Base-by-base conservation (phyloP, 2,888 invertebrate genomes). In the Plagiodera versicolora region DNA sequence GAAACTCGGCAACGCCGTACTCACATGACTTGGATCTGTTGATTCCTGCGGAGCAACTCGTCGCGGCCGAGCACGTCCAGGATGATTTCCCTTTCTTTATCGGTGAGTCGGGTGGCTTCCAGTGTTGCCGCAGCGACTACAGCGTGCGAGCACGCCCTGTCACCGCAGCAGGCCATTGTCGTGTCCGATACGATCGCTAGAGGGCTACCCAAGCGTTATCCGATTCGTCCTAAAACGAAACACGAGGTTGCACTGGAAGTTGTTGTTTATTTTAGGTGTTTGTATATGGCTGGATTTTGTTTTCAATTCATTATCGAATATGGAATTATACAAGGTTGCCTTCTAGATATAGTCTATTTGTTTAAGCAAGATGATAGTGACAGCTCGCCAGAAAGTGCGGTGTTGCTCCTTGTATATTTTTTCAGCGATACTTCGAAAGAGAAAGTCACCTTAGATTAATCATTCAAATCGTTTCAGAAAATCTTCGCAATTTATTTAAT, bases 1-100 rank as follows among this genome's bases (percentile, higher is more conserved):
- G n/a, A 16, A 18, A 19, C 49, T 14, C 9, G 14, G 28, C 2
- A 5, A 28, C 24, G 28, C 28, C 24, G 24, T 6, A 83, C 85
- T 85, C 75, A 85, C 85, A 83, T 80, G 65, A 85, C 80, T 63
- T 81, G 75, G 18, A 81, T 78, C 16, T 84, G 82, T 73, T 85
- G 84, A 14, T 82, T 78, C 67, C 83, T 80, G 11, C 84, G 78
- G 45, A 85, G 75, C 58, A 79, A 80, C 70, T 84, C 84, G 69
- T 85, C 84, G 49, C 84, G 79, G 65, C 82, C 81, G 53, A 85
- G 74, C 46, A 85, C 85, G 62, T 80, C 82, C 62, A 85, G 79
- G 70, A 85, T 84, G 73, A 83, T 82, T 73, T 83, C 81, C 47
- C 83, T 78, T 67, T 85, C 85, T 55, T 72, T 71, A 62, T 76